Percentiles rank a stretch among this genome's conserved stretches.
Evolutionary conservation across 2,797 vertebrate genomes (phyloP).

Genomic region (Poecilia picta): DNA sequence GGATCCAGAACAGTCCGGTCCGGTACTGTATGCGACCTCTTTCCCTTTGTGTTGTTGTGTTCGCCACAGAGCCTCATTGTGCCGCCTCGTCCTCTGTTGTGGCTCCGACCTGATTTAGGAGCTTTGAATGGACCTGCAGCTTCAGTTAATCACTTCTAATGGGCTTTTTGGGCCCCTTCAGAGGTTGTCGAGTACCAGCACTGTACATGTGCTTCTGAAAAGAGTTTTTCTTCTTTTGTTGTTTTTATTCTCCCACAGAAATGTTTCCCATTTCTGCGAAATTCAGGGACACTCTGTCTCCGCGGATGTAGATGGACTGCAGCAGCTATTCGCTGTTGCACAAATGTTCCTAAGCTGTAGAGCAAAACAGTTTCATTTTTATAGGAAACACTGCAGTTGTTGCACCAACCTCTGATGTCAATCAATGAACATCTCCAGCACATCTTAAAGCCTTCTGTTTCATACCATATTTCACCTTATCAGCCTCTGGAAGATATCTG

Average conservation of each 20-base stretch:
- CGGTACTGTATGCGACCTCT: slow-evolving; percentile 43
- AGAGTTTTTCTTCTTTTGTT: neutral
- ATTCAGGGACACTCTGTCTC: slow-evolving; percentile 5
- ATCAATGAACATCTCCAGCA: neutral
- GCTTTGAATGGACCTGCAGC: slow-evolving; percentile 71
- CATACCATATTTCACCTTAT: neutral
- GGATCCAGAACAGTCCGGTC: neutral
- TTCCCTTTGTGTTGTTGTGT: slow-evolving; percentile 39
- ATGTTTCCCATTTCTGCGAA: slow-evolving; percentile 26
- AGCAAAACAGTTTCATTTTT: neutral
- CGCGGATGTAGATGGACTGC: neutral
- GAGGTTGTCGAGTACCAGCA: neutral
- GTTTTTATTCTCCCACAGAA: slow-evolving; percentile 36
- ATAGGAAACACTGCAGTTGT: neutral
- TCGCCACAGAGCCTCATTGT: slow-evolving; percentile 76
- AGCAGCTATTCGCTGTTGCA: neutral
- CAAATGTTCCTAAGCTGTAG: neutral
- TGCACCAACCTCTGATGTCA: neutral
- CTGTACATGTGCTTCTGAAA: slow-evolving; percentile 2
- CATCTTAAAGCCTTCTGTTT: neutral
- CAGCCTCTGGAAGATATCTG: neutral
- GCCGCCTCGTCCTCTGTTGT: slow-evolving; percentile 56
- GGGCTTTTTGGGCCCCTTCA: slow-evolving; percentile 23
- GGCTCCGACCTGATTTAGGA: slow-evolving; percentile 70
- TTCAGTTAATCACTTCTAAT: slow-evolving; percentile 75